Evolutionary conservation across 1,140 invertebrate species (phyloP), one percentile per base, ranked within the genome.

Genomic region (Lycorma delicatula): DNA sequence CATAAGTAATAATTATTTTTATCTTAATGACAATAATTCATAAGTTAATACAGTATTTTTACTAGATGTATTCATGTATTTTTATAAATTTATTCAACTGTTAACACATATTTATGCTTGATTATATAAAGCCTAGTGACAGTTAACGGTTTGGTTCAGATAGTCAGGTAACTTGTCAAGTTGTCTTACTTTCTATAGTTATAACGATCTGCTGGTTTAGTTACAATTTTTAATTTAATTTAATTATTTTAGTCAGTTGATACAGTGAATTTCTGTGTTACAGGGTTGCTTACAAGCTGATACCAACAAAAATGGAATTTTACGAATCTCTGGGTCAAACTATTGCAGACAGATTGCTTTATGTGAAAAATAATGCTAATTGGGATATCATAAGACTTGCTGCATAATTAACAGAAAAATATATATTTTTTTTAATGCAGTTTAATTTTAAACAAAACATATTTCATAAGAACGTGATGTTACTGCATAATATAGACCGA

Each of bases 271-370:
- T 48, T 48, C n/a, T 31, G 60, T 29, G 49, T 63, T 64, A 26
- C 60, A 70, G 68, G 1, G 62, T 66, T 9, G 62, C 65, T 9
- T 70, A 70, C 57, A 70, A 70, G 56, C 48, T 70, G 20, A 34
- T 58, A 9, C 66, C 68, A 5, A 56, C 61, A 3, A 63, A 61
- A 44, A 61, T 70, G 47, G 68, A 70, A 41, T 70, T 70, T 51
- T 70, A 70, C 48, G 66, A 67, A 51, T 52, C 65, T 9, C 13
- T 53, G 11, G 67, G 64, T 9, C 50, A 54, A 22, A 61, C 44
- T 22, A 70, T 70, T 31, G 67, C 56, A 1, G 68, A 70, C 56
- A 38, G 68, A 48, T 44, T 69, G 2, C 50, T 66, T 23, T 70
- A 62, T 41, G 27, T 56, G 22, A 68, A 67, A 48, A 46, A 65